These are phyloP conservation scores for Ceratotherium simum DNA, from an alignment of 2,113 vertebrate genomes.

Conservation along the genomic window DNA sequence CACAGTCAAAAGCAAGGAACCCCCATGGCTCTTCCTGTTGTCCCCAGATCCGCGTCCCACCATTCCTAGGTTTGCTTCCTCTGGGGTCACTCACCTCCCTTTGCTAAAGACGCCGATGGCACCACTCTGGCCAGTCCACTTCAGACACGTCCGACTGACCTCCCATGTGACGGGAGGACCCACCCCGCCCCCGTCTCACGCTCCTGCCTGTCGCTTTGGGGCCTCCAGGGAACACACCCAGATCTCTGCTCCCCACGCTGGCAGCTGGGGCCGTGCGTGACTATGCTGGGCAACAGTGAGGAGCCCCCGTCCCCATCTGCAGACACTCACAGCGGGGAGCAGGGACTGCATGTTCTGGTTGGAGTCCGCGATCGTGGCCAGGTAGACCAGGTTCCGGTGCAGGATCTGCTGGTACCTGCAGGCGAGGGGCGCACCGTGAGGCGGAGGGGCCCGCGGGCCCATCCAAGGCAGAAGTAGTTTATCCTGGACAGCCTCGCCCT, in stretches of 20 bases:
- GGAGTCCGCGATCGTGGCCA: constrained; percentile 98
- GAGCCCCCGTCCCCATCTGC: rapidly evolving
- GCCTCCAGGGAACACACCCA: rapidly evolving
- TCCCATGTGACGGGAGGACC: rapidly evolving
- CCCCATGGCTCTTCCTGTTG: rapidly evolving
- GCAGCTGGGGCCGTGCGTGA: neutral
- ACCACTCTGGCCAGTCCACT: neutral
- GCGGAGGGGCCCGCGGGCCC: rapidly evolving
- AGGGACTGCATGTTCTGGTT: constrained; percentile 99
- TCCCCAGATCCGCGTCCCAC: rapidly evolving
- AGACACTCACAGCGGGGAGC: constrained; percentile 94
- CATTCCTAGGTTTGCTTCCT: neutral
- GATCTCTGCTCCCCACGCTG: neutral
- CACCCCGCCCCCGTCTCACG: rapidly evolving
- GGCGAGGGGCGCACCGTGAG: rapidly evolving
- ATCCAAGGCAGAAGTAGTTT: neutral
- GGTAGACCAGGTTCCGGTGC: constrained; percentile 98
- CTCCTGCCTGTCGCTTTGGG: neutral
- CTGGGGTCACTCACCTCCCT: neutral
- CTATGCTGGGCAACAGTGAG: neutral
- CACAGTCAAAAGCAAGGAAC: neutral
- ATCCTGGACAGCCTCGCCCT: neutral
- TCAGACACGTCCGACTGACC: rapidly evolving
- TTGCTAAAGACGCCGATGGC: rapidly evolving
- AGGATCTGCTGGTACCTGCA: constrained; percentile 98